Evolutionary conservation across 2,797 vertebrate species (phyloP).

Genomic region (Scolopax rusticola): DNA sequence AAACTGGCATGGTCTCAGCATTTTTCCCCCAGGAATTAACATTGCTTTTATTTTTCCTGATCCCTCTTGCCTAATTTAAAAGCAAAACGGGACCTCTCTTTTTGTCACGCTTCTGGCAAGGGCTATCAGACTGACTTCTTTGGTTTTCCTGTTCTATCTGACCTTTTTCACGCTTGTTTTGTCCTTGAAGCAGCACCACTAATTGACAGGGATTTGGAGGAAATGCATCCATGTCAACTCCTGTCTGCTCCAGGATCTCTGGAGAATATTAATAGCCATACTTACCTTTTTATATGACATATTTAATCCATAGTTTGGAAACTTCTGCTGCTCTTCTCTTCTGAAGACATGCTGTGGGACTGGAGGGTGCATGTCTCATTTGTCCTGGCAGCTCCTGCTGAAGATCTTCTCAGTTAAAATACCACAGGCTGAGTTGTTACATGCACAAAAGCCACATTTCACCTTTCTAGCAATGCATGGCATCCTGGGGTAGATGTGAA

Average conservation of each 20-base stretch:
- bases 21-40: rapidly evolving
- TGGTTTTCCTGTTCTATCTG: background rate
- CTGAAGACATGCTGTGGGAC: background rate
- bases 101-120: background rate
- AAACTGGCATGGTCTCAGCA: background rate
- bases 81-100: background rate
- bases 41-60: background rate
- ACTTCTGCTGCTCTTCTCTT: background rate
- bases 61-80: background rate
- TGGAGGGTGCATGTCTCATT: background rate
- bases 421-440: background rate
- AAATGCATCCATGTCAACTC: background rate
- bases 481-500: background rate
- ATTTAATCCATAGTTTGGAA: background rate
- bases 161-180: background rate
- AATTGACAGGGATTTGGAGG: background rate
- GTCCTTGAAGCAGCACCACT: background rate
- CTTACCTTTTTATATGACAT: background rate
- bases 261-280: background rate
- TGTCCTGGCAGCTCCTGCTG: background rate
- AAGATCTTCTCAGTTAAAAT: background rate
- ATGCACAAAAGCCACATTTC: background rate
- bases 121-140: background rate
- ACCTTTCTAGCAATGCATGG: background rate
- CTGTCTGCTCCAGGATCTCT: background rate